Base-by-base conservation (phyloP, 1,140 invertebrate species). In the Zaprionus ornatus region DNA sequence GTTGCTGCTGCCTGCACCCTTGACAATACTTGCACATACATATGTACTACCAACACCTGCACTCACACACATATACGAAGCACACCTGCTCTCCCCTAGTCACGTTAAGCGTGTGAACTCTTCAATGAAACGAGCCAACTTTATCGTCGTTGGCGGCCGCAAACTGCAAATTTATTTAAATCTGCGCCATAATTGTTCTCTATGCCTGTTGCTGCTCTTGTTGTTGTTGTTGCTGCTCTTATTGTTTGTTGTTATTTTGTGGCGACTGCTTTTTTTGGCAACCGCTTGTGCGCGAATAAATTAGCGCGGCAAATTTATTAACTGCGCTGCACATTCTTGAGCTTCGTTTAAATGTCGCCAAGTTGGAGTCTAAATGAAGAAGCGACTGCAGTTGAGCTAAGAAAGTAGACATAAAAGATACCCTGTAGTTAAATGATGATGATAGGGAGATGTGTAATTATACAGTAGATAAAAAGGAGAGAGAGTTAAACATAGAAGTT, bases 131-230 rank as follows among this genome's bases (percentile, higher is more conserved):
- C 56, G 56, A 40, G 61, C n/a, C 56, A 56, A 72, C 68, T 71
- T 65, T 61, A 61, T 60, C 35, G 62, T 37, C n/a, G 35, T 63
- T 12, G 35, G 42, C 56, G 29, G n/a, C 23, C 25, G 13, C 69
- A 40, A 80, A 72, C 74, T 84, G 40, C 66, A 69, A 87, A 87
- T 87, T 87, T 87, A 87, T 87, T 87, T 88, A 88, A 87, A 87
- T 87, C 83, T 83, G 67, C 63, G 70, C 84, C 77, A 87, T 87
- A 87, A 88, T 87, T 87, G 83, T 87, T 88, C 77, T 78, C 70
- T 72, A 40, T 56, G 83, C 83, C 84, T 87, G 80, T 87, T 87
- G 83, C 80, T 66, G 66, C 35, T 42, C 15, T 29, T 55, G n/a
- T 19, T 37, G 37, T 48, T 32, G 12, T 7, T 65, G 9, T 42